Percentiles rank a stretch among this genome's conserved stretches.
phyloP scores from a whole-genome alignment of 1,140 invertebrate genomes.

The Bombus waltoni region DNA sequence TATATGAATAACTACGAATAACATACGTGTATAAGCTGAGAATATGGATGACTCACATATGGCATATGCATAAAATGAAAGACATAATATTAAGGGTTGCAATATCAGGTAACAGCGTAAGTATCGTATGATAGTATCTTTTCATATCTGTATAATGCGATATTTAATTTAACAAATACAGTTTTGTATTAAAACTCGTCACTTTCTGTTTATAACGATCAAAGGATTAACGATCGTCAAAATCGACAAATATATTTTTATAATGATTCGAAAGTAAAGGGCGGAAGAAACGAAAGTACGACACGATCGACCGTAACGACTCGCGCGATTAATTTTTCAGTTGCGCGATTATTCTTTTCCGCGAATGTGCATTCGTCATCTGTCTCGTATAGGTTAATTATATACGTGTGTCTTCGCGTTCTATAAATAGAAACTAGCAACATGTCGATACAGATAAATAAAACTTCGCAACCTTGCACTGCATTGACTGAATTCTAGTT shows the following conservation, averaged over 20 bases:
- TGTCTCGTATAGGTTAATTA: constrained; percentile 44
- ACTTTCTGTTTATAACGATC: neutral
- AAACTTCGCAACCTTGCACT: constrained; percentile 61
- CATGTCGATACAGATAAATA: constrained; percentile 60
- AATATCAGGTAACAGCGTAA: no score
- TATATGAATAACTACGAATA: no score
- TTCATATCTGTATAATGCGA: neutral
- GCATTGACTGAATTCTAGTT: constrained; percentile 63
- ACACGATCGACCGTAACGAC: neutral
- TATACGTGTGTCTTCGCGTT: constrained; percentile 25
- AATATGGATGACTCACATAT: no score
- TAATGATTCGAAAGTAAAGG: neutral
- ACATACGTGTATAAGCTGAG: no score
- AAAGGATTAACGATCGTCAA: no score
- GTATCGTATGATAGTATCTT: no score
- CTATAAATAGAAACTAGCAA: constrained; percentile 65
- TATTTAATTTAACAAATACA: neutral
- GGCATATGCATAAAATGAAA: no score
- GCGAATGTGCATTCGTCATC: neutral
- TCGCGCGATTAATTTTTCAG: constrained; percentile 9
- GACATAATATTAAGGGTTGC: no score
- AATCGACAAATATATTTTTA: neutral
- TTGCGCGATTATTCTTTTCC: neutral
- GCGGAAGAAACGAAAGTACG: neutral
- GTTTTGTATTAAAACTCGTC: neutral